Conservation (phyloP, 2,888 invertebrate genomes). For the Ferrisia virgata region DNA sequence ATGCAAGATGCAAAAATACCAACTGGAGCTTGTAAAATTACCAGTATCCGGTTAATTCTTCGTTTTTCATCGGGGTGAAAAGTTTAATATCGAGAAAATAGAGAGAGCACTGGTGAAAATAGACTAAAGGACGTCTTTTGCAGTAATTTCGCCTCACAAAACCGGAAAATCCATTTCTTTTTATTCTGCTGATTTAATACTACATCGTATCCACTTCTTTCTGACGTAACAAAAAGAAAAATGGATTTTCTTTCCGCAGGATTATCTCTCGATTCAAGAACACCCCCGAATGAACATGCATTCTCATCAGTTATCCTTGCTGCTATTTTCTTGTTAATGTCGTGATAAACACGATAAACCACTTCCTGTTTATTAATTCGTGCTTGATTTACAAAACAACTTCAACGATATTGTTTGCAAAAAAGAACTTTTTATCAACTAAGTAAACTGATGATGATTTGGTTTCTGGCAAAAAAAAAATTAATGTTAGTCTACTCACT, state of each 20-base stretch:
- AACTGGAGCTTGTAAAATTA: constrained; percentile 16
- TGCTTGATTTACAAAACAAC: background rate
- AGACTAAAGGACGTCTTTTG: constrained; percentile 26
- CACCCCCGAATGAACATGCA: background rate
- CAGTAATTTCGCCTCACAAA: background rate
- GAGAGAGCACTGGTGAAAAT: background rate
- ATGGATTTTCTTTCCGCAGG: constrained; percentile 9
- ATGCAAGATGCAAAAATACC: constrained; percentile 16
- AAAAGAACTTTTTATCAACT: too few species aligned
- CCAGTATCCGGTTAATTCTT: constrained; percentile 27
- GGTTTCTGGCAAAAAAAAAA: too few species aligned
- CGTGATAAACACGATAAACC: constrained; percentile 19
- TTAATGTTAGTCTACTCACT: too few species aligned
- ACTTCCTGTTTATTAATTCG: constrained; percentile 25
- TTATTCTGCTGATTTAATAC: constrained; percentile 16
- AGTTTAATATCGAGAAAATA: background rate
- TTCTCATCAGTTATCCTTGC: background rate
- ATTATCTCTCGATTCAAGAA: constrained; percentile 4
- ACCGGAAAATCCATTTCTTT: constrained; percentile 20
- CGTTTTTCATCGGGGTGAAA: background rate
- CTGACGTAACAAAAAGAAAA: background rate
- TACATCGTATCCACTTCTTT: background rate
- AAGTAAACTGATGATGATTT: too few species aligned
- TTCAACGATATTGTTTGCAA: background rate
- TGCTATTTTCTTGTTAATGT: background rate